Conservation (phyloP, 2,888 invertebrate species). For the Ctenicera cuprea region DNA sequence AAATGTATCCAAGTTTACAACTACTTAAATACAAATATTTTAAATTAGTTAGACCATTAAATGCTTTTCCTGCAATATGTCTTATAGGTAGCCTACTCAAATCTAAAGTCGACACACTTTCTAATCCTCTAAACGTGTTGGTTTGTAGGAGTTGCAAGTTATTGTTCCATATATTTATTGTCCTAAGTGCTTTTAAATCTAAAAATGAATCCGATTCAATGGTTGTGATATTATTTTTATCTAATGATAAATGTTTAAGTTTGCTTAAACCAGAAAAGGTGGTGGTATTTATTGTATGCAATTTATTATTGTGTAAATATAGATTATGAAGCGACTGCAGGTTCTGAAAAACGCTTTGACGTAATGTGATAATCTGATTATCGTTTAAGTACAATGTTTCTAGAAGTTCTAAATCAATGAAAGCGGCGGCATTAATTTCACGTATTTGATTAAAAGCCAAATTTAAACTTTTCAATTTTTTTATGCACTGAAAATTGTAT, state of each 20-base stretch:
- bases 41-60: no score
- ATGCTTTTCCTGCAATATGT: not conserved
- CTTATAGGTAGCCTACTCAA: not conserved
- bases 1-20: no score
- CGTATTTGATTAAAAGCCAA: conserved; percentile 26
- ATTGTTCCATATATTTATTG: not conserved
- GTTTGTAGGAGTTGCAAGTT: not conserved
- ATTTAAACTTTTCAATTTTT: conserved; percentile 18
- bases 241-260: conserved; percentile 31
- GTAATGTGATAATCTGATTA: conserved; percentile 59
- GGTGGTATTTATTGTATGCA: no score
- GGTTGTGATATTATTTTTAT: not conserved
- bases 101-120: not conserved
- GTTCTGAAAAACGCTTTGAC: not conserved
- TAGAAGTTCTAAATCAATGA: conserved; percentile 60
- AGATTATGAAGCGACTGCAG: not conserved
- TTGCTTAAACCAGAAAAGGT: conserved; percentile 14
- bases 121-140: conserved; percentile 5
- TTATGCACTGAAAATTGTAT: conserved; percentile 16
- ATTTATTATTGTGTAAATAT: conserved; percentile 6
- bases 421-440: not conserved
- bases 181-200: no score
- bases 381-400: conserved; percentile 68
- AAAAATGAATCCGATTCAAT: not conserved
- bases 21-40: no score